Percentiles rank a stretch among this genome's conserved stretches.
Evolutionary conservation across 2,113 vertebrate species (phyloP).

Genomic region (Oreochromis aureus): DNA sequence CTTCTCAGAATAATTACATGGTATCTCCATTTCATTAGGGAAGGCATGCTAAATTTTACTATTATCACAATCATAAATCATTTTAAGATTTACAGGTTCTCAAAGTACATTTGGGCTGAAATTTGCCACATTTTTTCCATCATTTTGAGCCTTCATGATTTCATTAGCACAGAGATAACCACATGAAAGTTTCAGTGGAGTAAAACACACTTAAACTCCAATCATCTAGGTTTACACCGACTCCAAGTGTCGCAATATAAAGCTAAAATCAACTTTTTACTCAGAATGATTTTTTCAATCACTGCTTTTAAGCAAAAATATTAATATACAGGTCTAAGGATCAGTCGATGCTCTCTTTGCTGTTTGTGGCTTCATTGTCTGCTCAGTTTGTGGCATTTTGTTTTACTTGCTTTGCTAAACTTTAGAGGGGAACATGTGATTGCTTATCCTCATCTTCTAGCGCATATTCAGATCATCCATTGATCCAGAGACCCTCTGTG

Average conservation of each 20-base stretch:
- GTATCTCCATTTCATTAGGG: not conserved
- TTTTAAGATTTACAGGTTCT: not conserved
- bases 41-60: not conserved
- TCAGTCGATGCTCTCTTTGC: not conserved
- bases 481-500: not conserved
- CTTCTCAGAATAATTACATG: not conserved
- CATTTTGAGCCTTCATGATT: not conserved
- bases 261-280: not conserved
- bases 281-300: not conserved
- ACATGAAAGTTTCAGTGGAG: not conserved
- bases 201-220: not conserved
- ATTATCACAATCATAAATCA: accelerated
- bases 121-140: not conserved
- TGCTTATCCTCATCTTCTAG: not conserved
- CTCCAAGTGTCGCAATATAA: not conserved
- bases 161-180: not conserved
- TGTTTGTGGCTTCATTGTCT: not conserved
- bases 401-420: not conserved
- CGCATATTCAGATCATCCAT: not conserved
- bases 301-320: not conserved
- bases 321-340: not conserved
- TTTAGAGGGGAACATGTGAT: accelerated
- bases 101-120: not conserved
- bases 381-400: not conserved
- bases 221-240: accelerated